Conservation (phyloP, 2,888 invertebrate genomes). For the Hipparchia sbordonii region DNA sequence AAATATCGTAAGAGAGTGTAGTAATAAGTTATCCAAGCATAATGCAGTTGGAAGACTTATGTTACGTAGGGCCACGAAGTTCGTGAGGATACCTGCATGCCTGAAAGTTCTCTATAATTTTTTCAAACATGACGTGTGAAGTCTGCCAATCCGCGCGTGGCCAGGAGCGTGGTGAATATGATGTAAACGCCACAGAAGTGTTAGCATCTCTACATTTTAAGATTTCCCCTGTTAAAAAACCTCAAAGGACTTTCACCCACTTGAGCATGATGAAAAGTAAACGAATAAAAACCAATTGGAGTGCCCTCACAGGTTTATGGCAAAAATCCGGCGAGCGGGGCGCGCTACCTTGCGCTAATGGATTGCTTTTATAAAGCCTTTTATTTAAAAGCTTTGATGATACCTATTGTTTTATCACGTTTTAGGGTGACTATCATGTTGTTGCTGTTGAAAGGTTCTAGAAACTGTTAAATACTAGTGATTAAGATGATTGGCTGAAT, state of each 20-base stretch:
- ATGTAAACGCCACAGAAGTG: too few species aligned
- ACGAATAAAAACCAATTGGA: slow-evolving; percentile 14
- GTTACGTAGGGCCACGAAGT: too few species aligned
- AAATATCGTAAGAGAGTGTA: too few species aligned
- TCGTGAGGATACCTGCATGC: too few species aligned
- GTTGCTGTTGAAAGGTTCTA: background rate
- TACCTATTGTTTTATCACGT: slow-evolving; percentile 8
- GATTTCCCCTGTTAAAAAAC: background rate
- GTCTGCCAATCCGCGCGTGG: too few species aligned
- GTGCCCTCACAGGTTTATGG: slow-evolving; percentile 16
- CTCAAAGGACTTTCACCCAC: background rate
- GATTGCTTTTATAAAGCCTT: slow-evolving; percentile 30
- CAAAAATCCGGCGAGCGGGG: slow-evolving; percentile 9
- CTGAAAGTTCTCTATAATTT: too few species aligned
- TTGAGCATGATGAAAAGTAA: slow-evolving; percentile 2
- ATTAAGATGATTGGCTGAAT: too few species aligned
- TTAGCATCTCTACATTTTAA: background rate
- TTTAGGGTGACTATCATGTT: background rate
- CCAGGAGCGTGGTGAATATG: too few species aligned
- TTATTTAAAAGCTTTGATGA: slow-evolving; percentile 28
- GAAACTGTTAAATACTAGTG: too few species aligned
- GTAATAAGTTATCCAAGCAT: too few species aligned
- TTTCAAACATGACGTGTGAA: too few species aligned
- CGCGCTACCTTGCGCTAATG: slow-evolving; percentile 18
- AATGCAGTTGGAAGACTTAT: too few species aligned